Evolutionary conservation across 2,797 vertebrate genomes (phyloP), one percentile per base, ranked within the genome.

Genomic region (Numenius phaeopus): DNA sequence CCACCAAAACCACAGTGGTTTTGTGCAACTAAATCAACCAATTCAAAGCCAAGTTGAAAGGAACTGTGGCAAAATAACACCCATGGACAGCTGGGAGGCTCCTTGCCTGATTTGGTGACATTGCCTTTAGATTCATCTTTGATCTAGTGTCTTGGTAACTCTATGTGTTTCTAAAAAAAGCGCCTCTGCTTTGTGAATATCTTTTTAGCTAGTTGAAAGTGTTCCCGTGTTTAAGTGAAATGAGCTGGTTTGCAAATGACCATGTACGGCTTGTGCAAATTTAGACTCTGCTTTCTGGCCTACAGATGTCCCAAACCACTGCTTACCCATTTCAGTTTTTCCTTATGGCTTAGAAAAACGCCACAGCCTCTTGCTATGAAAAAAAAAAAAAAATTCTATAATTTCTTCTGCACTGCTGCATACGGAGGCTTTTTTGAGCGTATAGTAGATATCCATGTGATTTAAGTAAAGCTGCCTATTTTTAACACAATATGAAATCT

Each of bases 401-500:
- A 92, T 97, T 96, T 86, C 58, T 97, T 97, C 92, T 92, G 50
- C 71, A 86, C 52, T 62, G 44, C 52, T 94, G 67, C 52, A 76
- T 87, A 83, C 34, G 22, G 47, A 75, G 52, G 11, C 17, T 66
- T 94, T 94, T 87, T 81, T 83, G 64, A 96, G 84, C 10, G 46
- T 94, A 79, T 54, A 86, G 81, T 88, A 97, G 87, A 73, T 95
- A 96, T 42, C 26, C 54, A 14, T 81, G 89, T 89, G 83, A 91
- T 93, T 96, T 96, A 96, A 98, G 29, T 52, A 64, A 81, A 86
- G 78, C 49, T 87, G 73, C 83, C 81, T 93, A 67, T 96, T 96
- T 97, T 97, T 95, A 97, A 96, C 80, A 94, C 47, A 94, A 84
- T 79, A 95, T 82, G 57, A 97, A 98, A 96, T 91, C 54, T 73